phyloP scores from a whole-genome alignment of 2,113 vertebrate species.

The Antigone vipio region DNA sequence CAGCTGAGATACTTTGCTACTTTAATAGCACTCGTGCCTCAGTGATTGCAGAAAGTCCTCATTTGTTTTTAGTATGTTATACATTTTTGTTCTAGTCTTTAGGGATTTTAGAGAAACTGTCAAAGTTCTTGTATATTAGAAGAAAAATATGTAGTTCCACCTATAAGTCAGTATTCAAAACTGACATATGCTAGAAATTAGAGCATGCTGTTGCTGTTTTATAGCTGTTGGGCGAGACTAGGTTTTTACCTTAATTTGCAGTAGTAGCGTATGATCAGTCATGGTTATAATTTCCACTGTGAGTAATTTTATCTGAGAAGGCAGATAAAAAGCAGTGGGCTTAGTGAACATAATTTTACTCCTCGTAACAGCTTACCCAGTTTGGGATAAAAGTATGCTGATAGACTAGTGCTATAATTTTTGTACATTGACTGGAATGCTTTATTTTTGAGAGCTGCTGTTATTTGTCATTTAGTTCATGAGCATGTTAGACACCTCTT shows the following conservation, averaged over 20 bases:
- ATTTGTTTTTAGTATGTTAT: not conserved
- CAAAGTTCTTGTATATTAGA: not conserved
- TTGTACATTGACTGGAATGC: not conserved
- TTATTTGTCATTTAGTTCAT: not conserved
- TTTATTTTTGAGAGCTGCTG: not conserved
- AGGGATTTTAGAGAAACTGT: not conserved
- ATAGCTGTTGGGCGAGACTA: conserved; percentile 2
- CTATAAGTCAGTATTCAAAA: not conserved
- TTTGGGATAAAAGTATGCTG: not conserved
- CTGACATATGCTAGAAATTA: not conserved
- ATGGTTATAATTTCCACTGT: conserved; percentile 31
- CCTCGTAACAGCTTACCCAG: not conserved
- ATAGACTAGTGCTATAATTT: not conserved
- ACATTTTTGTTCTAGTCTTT: not conserved
- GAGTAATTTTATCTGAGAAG: conserved; percentile 16
- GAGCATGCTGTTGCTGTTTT: not conserved
- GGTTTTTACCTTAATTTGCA: conserved; percentile 17
- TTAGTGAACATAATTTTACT: not conserved
- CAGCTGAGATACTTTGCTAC: not conserved
- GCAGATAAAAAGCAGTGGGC: not conserved
- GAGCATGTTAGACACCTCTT: not conserved
- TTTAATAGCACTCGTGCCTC: not conserved
- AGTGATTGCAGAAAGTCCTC: not conserved
- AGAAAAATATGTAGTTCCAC: not conserved
- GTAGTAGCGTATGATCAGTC: conserved; percentile 3